Conservation (phyloP, 2,888 invertebrate genomes). For the Morpho helenor region DNA sequence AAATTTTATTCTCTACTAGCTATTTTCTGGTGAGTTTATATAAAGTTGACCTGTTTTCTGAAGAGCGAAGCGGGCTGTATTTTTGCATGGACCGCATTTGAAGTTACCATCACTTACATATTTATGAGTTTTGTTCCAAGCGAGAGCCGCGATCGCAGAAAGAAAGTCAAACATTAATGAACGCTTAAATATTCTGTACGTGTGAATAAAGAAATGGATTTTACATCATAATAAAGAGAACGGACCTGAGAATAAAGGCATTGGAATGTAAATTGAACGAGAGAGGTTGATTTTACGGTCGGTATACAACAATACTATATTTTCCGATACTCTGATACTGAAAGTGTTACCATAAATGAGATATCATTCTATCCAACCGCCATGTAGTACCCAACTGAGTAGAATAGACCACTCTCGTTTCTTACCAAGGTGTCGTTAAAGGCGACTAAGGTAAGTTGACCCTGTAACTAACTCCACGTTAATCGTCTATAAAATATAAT, state of each 20-base stretch:
- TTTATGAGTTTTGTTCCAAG: conserved; percentile 71
- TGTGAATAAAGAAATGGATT: conserved; percentile 71
- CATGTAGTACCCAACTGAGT: too few species aligned
- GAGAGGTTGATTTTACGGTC: not conserved
- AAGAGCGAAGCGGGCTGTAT: conserved; percentile 44
- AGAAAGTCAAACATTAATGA: conserved; percentile 76
- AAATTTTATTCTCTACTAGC: conserved; percentile 3
- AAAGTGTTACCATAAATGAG: too few species aligned
- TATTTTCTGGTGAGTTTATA: conserved; percentile 22
- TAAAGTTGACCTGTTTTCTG: conserved; percentile 60
- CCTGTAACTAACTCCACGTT: too few species aligned
- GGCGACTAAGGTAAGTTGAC: too few species aligned
- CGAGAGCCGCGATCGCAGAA: conserved; percentile 54
- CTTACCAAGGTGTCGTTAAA: too few species aligned
- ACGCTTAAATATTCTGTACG: conserved; percentile 71
- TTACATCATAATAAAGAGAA: conserved; percentile 54
- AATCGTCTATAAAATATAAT: too few species aligned
- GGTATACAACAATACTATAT: too few species aligned
- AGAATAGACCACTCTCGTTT: too few species aligned
- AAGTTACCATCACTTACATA: conserved; percentile 60
- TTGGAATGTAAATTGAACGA: conserved; percentile 55
- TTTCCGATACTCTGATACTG: too few species aligned
- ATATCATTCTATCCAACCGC: too few species aligned
- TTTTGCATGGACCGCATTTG: conserved; percentile 60
- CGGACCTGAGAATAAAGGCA: conserved; percentile 25